A percentile compares a stretch with the other conserved stretches of the same genome.
phyloP scores from a whole-genome alignment of 2,113 vertebrate species.

The Salvelinus fontinalis region DNA sequence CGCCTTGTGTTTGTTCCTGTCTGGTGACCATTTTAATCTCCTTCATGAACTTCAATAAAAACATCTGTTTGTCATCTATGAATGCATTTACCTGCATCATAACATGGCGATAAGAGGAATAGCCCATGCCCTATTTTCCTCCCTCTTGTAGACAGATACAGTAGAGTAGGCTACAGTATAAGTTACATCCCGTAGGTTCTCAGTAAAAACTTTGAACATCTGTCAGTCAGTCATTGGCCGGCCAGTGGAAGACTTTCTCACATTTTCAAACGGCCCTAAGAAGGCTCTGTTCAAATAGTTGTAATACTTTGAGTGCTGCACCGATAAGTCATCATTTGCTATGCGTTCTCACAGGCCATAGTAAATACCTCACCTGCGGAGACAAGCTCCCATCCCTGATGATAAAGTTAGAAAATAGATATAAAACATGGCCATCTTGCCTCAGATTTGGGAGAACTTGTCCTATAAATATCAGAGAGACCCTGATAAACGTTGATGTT shows the following conservation, averaged over 20 bases:
- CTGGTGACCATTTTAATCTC: constrained; percentile 41
- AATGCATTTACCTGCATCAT: constrained; percentile 42
- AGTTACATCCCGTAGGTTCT: too few species aligned
- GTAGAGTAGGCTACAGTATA: too few species aligned
- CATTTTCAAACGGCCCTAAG: constrained; percentile 8
- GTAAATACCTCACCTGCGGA: constrained; percentile 46
- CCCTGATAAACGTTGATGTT: too few species aligned
- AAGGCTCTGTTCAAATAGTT: constrained; percentile 7
- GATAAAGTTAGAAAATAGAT: constrained; percentile 21
- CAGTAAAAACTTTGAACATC: too few species aligned
- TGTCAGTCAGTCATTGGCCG: neutral
- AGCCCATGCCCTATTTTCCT: constrained; percentile 8
- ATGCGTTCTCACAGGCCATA: constrained; percentile 21
- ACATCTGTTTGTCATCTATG: constrained; percentile 48
- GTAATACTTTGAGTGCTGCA: constrained; percentile 21
- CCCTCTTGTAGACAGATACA: neutral
- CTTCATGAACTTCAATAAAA: constrained; percentile 27
- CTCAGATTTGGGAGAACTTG: neutral
- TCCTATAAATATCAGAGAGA: neutral
- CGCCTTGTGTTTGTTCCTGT: constrained; percentile 44
- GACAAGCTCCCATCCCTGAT: constrained; percentile 24
- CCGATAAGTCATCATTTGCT: constrained; percentile 24
- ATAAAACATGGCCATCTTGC: neutral
- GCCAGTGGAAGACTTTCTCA: constrained; percentile 1
- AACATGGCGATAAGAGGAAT: constrained; percentile 41